phyloP scores from a whole-genome alignment of 2,797 vertebrate species.

The Monodelphis domestica region DNA sequence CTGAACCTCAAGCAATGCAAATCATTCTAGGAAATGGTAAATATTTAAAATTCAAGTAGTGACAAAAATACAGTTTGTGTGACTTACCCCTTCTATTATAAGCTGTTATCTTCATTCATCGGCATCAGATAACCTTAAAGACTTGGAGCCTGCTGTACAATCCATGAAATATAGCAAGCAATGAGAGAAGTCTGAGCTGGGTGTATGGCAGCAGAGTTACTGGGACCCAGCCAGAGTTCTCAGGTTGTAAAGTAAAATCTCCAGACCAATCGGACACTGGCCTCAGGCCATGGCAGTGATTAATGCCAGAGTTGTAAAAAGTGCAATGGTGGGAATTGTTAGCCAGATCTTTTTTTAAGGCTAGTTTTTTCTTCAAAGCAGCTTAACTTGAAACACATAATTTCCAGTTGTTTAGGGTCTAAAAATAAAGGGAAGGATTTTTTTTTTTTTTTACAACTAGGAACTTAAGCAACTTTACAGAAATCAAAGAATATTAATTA shows the following conservation, averaged over 20 bases:
- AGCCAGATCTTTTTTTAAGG: constrained; percentile 48
- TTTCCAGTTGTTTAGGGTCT: constrained; percentile 65
- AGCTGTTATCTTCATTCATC: constrained; percentile 64
- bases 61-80: constrained; percentile 41
- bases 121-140: constrained; percentile 63
- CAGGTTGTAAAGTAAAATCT: constrained; percentile 81
- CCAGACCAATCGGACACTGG: constrained; percentile 75
- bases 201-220: constrained; percentile 55
- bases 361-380: constrained; percentile 65
- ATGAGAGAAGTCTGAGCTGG: constrained; percentile 65
- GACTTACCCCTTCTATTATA: background rate
- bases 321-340: constrained; percentile 52
- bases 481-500: constrained; percentile 42
- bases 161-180: constrained; percentile 30
- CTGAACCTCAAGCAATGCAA: background rate
- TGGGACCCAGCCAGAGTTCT: constrained; percentile 77
- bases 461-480: constrained; percentile 58
- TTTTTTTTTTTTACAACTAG: constrained; percentile 72
- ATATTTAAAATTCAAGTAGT: constrained; percentile 51
- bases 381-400: constrained; percentile 68
- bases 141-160: constrained; percentile 62
- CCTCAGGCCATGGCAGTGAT: constrained; percentile 71
- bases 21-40: constrained; percentile 8
- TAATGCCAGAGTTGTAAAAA: constrained; percentile 76
- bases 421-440: constrained; percentile 69